phyloP scores from a whole-genome alignment of 2,888 invertebrate genomes.

The Xylophagus ater region DNA sequence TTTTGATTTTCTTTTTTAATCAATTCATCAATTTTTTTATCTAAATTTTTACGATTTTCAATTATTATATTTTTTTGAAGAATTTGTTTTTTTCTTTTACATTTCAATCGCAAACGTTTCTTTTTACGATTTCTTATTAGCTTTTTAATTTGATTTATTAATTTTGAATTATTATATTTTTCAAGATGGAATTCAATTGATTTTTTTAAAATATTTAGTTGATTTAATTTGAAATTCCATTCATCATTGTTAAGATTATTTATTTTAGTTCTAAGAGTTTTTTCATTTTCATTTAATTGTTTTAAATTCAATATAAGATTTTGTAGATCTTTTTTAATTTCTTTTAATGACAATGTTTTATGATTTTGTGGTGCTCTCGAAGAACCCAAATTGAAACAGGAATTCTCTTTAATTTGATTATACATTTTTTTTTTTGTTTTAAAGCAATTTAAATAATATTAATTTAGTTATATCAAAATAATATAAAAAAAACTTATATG shows the following conservation, averaged over 20 bases:
- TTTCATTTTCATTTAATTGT: slow-evolving; percentile 1
- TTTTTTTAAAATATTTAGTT: background rate
- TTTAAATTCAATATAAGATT: slow-evolving; percentile 3
- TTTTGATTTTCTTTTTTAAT: slow-evolving; percentile 51
- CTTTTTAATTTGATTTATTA: no score
- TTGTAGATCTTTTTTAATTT: background rate
- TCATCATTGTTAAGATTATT: background rate
- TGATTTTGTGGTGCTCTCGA: background rate
- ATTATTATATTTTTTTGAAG: no score
- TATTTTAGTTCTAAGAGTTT: background rate
- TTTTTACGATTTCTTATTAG: no score
- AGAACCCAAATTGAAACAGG: background rate
- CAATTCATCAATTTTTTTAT: slow-evolving; percentile 55
- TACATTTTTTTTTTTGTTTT: background rate
- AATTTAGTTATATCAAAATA: background rate
- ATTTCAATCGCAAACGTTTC: no score
- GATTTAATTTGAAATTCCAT: background rate
- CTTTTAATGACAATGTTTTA: background rate
- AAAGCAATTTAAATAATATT: background rate
- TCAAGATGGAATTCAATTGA: background rate
- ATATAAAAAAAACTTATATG: background rate
- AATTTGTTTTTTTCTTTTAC: no score
- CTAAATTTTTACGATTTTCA: slow-evolving; percentile 42
- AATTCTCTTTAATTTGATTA: background rate
- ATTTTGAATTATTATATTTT: slow-evolving; percentile 1